These are phyloP conservation scores for Trachythela sp. DNA, from an alignment of 64 coral and sea anemone species.

Conservation along the genomic window DNA sequence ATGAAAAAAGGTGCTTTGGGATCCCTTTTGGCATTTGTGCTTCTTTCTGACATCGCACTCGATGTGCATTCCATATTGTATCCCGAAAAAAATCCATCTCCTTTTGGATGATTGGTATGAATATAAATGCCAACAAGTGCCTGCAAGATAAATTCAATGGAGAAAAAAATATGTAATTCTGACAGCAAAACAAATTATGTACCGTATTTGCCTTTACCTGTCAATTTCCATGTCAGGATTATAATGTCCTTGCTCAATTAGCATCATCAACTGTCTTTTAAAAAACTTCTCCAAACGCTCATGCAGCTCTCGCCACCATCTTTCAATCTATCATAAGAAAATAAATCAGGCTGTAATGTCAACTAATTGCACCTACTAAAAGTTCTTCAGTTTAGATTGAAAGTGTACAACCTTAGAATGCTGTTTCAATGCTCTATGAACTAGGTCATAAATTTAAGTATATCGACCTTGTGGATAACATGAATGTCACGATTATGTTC, in stretches of 20 bases:
- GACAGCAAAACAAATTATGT: not conserved
- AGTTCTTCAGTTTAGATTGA: no score
- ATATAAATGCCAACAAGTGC: conserved; percentile 20
- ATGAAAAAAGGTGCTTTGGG: not conserved
- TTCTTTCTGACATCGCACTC: conserved; percentile 1
- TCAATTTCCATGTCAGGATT: not conserved
- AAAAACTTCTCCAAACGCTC: conserved; percentile 24
- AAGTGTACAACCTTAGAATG: no score
- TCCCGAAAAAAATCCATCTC: not conserved
- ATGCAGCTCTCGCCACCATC: conserved; percentile 6
- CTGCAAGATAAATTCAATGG: not conserved
- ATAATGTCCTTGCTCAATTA: not conserved
- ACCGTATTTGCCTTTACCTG: not conserved
- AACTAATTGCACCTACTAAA: not conserved
- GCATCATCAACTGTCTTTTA: conserved; percentile 11
- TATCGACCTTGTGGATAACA: no score
- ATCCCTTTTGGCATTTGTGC: conserved; percentile 2
- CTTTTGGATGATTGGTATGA: conserved; percentile 9
- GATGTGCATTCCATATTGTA: not conserved
- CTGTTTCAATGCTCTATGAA: no score
- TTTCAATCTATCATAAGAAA: conserved; percentile 7
- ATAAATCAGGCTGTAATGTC: not conserved
- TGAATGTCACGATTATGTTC: no score
- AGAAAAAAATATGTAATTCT: no score
- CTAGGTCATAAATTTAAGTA: no score